These are phyloP conservation scores for Drosophila seguyi DNA, from an alignment of 1,140 invertebrate genomes.

Conservation along the genomic window DNA sequence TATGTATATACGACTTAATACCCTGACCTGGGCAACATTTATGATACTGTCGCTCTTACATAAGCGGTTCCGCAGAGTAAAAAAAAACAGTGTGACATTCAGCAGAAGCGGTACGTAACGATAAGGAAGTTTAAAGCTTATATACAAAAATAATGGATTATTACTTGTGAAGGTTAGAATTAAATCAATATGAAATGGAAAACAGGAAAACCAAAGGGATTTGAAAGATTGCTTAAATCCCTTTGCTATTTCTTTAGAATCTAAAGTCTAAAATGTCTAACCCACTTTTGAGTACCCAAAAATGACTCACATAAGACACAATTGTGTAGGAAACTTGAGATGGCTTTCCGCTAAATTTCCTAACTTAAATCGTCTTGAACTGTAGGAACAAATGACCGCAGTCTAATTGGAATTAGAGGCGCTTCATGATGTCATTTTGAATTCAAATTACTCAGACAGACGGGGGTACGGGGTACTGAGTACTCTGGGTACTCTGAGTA, in stretches of 20 bases:
- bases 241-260: no score
- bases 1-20: slow-evolving; percentile 3
- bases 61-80: slow-evolving; percentile 16
- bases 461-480: background rate
- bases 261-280: background rate
- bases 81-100: slow-evolving; percentile 13
- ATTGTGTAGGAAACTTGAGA: slow-evolving; percentile 1
- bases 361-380: slow-evolving; percentile 5
- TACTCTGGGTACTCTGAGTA: no score
- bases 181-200: background rate
- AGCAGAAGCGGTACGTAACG: background rate
- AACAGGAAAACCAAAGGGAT: background rate
- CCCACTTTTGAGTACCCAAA: background rate
- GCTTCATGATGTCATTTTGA: slow-evolving; percentile 35
- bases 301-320: background rate
- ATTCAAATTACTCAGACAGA: slow-evolving; percentile 32
- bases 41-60: slow-evolving; percentile 24
- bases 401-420: slow-evolving; percentile 18
- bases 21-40: slow-evolving; percentile 61
- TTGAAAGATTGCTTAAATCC: no score
- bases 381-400: slow-evolving; percentile 9
- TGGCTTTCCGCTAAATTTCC: background rate
- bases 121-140: slow-evolving; percentile 1
- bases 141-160: background rate
- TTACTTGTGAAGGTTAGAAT: background rate